A percentile compares a stretch with the other conserved stretches of the same genome.
Evolutionary conservation across 2,888 invertebrate species (phyloP).

Genomic region (Bugulina stolonifera): DNA sequence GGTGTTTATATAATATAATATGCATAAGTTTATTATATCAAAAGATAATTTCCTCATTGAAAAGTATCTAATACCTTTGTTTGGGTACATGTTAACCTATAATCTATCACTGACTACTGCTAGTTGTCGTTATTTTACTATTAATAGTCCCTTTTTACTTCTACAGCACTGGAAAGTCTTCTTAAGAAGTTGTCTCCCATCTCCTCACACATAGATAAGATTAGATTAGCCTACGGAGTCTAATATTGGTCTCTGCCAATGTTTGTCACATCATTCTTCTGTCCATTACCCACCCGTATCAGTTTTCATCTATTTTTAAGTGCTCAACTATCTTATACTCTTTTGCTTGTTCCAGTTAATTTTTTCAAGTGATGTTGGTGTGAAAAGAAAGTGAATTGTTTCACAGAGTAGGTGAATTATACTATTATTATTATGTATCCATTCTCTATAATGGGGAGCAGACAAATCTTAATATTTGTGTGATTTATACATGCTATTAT

Average conservation of each 20-base stretch:
- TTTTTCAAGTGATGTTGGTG: too few relatives aligned
- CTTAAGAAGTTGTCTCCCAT: background rate
- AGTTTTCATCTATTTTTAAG: background rate
- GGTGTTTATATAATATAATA: background rate
- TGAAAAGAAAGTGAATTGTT: too few relatives aligned
- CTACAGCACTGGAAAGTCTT: conserved; percentile 4
- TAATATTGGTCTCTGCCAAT: background rate
- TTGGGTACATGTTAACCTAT: too few relatives aligned
- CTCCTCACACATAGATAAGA: conserved; percentile 9
- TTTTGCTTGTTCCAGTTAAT: background rate
- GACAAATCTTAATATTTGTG: too few relatives aligned
- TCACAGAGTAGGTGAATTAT: too few relatives aligned
- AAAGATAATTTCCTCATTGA: background rate
- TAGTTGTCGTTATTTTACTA: too few relatives aligned
- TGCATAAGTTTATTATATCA: background rate
- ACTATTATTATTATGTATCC: too few relatives aligned
- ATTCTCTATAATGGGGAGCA: too few relatives aligned
- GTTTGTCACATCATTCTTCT: background rate
- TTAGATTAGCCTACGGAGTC: background rate
- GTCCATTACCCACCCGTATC: background rate
- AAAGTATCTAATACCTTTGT: too few relatives aligned
- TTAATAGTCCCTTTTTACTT: background rate
- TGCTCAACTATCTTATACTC: background rate
- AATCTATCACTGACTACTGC: too few relatives aligned
- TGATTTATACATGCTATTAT: too few relatives aligned